phyloP scores from a whole-genome alignment of 2,888 invertebrate genomes.

The Eupithecia subumbrata region DNA sequence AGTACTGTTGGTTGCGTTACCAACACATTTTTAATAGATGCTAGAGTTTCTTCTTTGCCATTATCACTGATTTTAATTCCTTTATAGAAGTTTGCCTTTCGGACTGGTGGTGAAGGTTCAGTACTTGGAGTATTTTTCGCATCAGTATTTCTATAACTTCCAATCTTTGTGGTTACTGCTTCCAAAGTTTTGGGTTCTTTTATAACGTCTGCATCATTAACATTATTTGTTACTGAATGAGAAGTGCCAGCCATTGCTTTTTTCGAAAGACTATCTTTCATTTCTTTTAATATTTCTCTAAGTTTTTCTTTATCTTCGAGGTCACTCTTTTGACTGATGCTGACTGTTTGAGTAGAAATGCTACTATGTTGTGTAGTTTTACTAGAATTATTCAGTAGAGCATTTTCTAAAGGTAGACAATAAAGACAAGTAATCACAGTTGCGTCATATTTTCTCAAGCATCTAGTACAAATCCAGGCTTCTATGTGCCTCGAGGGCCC shows the following conservation, averaged over 20 bases:
- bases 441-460: conserved; percentile 69
- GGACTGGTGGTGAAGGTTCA: conserved; percentile 20
- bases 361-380: conserved; percentile 46
- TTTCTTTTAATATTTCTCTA: conserved; percentile 89
- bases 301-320: conserved; percentile 84
- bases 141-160: conserved; percentile 47
- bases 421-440: conserved; percentile 62
- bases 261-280: conserved; percentile 89
- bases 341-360: conserved; percentile 60
- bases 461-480: conserved; percentile 70
- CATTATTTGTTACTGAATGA: conserved; percentile 28
- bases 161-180: conserved; percentile 72
- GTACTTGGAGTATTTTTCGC: conserved; percentile 15
- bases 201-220: conserved; percentile 34
- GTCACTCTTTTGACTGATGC: conserved; percentile 43
- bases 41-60: conserved; percentile 19
- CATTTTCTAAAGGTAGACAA: conserved; percentile 54
- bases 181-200: conserved; percentile 51
- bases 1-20: conserved; percentile 53
- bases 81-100: conserved; percentile 14
- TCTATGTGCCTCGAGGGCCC: conserved; percentile 45
- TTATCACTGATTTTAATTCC: conserved; percentile 19
- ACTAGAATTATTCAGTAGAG: conserved; percentile 31
- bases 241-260: conserved; percentile 71
- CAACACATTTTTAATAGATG: conserved; percentile 47